A percentile compares a stretch with the other conserved stretches of the same genome.
phyloP scores from a whole-genome alignment of 2,113 vertebrate species.

The Pimephales promelas region DNA sequence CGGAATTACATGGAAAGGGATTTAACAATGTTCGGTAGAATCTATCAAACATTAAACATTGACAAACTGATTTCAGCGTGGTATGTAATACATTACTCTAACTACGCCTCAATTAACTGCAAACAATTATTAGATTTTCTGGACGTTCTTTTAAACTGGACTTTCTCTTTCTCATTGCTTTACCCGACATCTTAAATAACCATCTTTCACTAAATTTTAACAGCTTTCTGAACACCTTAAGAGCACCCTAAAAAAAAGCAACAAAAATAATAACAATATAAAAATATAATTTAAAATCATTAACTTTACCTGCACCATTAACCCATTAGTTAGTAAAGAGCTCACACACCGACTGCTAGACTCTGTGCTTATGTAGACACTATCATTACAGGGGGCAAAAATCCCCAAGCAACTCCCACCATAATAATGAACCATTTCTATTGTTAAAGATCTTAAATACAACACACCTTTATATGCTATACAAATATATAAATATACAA shows the following conservation, averaged over 20 bases:
- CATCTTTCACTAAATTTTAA: background rate
- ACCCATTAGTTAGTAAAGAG: constrained; percentile 15
- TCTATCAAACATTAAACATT: background rate
- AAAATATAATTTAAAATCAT: constrained; percentile 3
- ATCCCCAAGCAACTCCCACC: constrained; percentile 48
- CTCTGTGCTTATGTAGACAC: constrained; percentile 33
- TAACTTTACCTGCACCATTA: background rate
- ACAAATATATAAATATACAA: constrained; percentile 81
- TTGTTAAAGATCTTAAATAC: constrained; percentile 65
- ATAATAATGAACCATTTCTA: constrained; percentile 55
- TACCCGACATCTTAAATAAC: background rate
- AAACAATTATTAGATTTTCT: background rate
- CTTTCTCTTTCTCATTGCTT: background rate
- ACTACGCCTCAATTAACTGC: background rate
- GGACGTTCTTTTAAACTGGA: background rate
- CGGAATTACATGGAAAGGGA: background rate
- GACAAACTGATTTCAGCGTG: background rate
- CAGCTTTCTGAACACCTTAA: background rate
- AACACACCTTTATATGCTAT: constrained; percentile 71
- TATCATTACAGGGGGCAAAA: background rate
- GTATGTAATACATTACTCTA: background rate
- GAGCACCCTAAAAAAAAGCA: background rate
- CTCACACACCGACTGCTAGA: background rate
- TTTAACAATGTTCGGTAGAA: background rate
- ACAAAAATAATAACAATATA: background rate